These are phyloP conservation scores for Anolis carolinensis DNA, from an alignment of 2,113 vertebrate genomes.

Conservation along the genomic window DNA sequence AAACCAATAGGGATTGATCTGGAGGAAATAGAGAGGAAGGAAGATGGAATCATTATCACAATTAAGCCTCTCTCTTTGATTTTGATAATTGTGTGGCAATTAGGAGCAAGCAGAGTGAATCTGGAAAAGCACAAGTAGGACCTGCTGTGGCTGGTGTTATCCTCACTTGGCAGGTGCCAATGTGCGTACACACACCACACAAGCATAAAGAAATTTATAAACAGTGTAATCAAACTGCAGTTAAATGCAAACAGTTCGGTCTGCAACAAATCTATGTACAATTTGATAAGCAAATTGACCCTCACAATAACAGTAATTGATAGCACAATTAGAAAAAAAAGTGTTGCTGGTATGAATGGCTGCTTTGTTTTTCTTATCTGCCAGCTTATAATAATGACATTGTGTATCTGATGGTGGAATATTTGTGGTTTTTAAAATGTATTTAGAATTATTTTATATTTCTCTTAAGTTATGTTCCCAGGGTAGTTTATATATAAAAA, in stretches of 20 bases:
- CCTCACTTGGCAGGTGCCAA: background rate
- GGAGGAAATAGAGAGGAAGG: background rate
- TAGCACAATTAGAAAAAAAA: no score
- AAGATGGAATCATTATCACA: background rate
- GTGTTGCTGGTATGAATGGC: background rate
- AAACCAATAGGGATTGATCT: background rate
- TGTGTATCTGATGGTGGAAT: background rate
- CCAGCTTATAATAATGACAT: background rate
- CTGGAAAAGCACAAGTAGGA: background rate
- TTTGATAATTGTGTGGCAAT: constrained; percentile 3
- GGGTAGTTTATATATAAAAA: no score
- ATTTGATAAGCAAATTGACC: background rate
- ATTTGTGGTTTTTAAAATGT: no score
- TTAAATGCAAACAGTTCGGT: background rate
- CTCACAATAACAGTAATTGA: background rate
- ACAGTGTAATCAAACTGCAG: background rate
- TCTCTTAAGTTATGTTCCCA: no score
- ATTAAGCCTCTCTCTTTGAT: background rate
- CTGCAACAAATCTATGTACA: background rate
- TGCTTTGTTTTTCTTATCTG: background rate
- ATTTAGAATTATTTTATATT: no score
- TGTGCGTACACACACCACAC: background rate
- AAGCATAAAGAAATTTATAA: background rate
- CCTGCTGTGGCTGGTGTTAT: background rate
- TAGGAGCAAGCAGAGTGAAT: background rate